Conservation (phyloP, 1,140 invertebrate genomes). For the Vanessa tameamea region DNA sequence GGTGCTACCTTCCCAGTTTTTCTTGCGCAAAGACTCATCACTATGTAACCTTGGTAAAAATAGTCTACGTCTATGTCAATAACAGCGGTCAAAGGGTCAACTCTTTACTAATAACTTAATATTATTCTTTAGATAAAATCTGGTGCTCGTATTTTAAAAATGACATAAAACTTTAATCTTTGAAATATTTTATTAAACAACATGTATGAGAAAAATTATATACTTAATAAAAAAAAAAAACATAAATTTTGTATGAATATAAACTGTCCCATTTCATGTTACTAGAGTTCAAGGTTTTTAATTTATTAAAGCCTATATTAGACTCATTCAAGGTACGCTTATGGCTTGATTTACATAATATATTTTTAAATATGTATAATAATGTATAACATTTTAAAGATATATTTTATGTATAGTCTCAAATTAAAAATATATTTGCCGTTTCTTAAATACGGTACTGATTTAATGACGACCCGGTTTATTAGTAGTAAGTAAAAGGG, state of each 20-base stretch:
- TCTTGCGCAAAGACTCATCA: no score
- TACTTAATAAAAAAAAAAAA: neutral
- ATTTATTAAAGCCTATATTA: slow-evolving; percentile 18
- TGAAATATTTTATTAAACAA: neutral
- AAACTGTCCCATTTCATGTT: slow-evolving; percentile 21
- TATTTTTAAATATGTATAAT: neutral
- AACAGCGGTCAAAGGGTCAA: no score
- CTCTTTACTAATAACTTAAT: no score
- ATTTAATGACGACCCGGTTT: no score
- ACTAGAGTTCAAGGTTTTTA: slow-evolving; percentile 11
- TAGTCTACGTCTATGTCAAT: no score
- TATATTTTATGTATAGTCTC: no score
- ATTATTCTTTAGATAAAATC: neutral
- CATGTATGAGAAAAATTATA: neutral
- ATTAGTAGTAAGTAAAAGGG: no score
- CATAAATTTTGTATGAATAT: slow-evolving; percentile 16
- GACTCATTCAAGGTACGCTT: neutral
- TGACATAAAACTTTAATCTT: neutral
- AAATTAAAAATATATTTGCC: no score
- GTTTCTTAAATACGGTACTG: no score
- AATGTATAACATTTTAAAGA: no score
- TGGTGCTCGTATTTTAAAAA: neutral
- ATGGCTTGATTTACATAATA: neutral
- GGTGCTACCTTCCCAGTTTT: no score
- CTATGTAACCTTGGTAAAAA: no score